Evolutionary conservation across 2,797 vertebrate genomes (phyloP), one percentile per base, ranked within the genome.

Genomic region (Siniperca undulata): DNA sequence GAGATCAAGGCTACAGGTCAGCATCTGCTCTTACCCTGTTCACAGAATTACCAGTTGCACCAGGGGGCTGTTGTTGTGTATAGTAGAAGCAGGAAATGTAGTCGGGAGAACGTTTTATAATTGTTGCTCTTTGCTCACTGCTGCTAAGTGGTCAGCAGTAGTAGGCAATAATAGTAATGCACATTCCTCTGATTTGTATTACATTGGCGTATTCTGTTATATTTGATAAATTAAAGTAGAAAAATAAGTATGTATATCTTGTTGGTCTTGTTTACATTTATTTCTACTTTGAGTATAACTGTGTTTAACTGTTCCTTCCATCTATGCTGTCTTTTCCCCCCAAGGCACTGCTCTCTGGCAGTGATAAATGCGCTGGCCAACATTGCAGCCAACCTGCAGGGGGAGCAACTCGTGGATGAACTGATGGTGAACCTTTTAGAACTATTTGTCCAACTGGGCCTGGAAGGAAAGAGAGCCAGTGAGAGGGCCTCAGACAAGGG

Each of bases 361-460:
- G 98, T 99, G 80, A 99, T 99, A 86, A 99, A 99, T 0, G 98
- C 98, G 56, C 93, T 99, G 83, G 98, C 98, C 77, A 99, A 99
- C 93, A 99, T 99, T 0, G 98, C 98, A 4, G 98, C 98, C 86
- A 99, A 99, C 94, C 97, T 99, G 86, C 97, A 98, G 94, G 97
- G 96, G 8, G 98, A 99, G 81, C 97, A 97, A 68, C 95, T 99
- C 10, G 97, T 97, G 92, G 98, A 99, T 4, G 98, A 99, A 82
- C 95, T 99, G 30, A 95, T 99, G 89, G 97, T 99, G 87, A 99
- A 99, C 91, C 92, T 99, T 83, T 94, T 99, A 92, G 98, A 99
- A 34, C 94, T 99, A 77, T 99, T 99, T 94, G 98, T 99, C 77
- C 98, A 99, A 90, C 96, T 99, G 60, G 98, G 98, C 48, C 95